Evolutionary conservation across 2,888 invertebrate species (phyloP), one percentile per base, ranked within the genome.

Genomic region (Chelonus formosanus): DNA sequence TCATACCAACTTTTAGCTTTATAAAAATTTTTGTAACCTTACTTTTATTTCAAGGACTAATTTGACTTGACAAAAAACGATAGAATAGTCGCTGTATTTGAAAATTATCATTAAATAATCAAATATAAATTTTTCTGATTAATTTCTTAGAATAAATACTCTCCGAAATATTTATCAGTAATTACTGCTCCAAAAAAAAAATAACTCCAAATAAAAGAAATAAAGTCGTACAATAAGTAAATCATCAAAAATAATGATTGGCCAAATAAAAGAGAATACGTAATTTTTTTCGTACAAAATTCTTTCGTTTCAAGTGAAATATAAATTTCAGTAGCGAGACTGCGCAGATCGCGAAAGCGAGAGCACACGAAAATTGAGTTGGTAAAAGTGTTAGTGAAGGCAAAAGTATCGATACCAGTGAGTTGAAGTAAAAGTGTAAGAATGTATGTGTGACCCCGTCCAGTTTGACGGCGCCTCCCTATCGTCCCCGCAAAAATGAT

Each of bases 401-500:
- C 34, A 47, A 34, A 35, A 40, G 55, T 43, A 36, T 56, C 55
- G n/a, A 50, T 40, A 61, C 36, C n/a, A 36, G 52, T 31, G 44
- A 20, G 20, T 44, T 44, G 43, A 32, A 7, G 43, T 7, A 4
- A 57, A 57, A 57, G 43, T 44, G 8, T 52, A 7, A 31, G 31
- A 55, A 55, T 36, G 35, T 44, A 36, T 10, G 32, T 31, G 52
- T 62, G 47, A 52, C 10, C 20, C 5, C 20, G 10, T 52, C 8
- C 44, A 55, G 20, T 62, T 36, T 50, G 4, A 7, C 40, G 60
- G 52, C 60, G 40, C 40, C 40, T 61, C 44, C 32, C 43, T 43
- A 48, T 60, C 43, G 52, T 43, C 31, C 62, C 44, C 47, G 57
- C 52, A 44, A 53, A 40, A 58, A 58, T 54, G 45, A 52, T 64